Base-by-base conservation (phyloP, 2,113 vertebrate genomes). In the Percopsis transmontana region DNA sequence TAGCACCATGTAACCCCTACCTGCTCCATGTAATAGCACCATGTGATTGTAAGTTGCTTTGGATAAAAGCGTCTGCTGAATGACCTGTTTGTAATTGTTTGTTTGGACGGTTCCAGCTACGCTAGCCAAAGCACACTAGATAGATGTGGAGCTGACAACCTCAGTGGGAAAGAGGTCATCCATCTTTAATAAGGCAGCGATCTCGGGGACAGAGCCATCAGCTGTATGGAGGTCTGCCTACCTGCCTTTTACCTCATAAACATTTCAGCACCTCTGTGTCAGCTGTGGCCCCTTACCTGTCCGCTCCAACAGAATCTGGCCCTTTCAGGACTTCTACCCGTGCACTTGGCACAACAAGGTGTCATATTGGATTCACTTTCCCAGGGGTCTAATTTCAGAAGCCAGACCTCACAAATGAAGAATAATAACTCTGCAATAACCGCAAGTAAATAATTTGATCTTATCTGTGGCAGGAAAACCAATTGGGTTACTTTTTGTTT, bases 201-300 rank as follows among this genome's bases (percentile, higher is more conserved):
- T 39, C 61, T 39, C 56, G 62, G 55, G 23, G 57, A 54, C 55
- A 56, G 7, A 39, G 27, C 13, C 23, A 58, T 38, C 4, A 7
- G 4, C 27, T 33, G 42, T 33, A 59, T 0, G 66, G 21, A 16
- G 57, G 63, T 68, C 76, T 66, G 59, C 47, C 65, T 12, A 39
- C 23, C 50, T 8, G 13, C 68, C 42, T 55, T 16, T 72, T 27
- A 57, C 58, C 41, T 82, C 76, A 75, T 82, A 77, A 82, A 74
- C 75, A 78, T 79, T 81, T 81, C 27, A 79, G 44, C 40, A 66
- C 50, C 72, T 66, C 55, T 58, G 73, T 51, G 44, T 64, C 11
- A 5, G 13, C 50, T 39, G 21, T 55, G 58, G 39, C 38, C 23
- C 44, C 3, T 52, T 52, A 18, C 50, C 58, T 15, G 8, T 42